Base-by-base conservation (phyloP, 2,113 vertebrate genomes). In the Rhynchopsitta pachyrhyncha region DNA sequence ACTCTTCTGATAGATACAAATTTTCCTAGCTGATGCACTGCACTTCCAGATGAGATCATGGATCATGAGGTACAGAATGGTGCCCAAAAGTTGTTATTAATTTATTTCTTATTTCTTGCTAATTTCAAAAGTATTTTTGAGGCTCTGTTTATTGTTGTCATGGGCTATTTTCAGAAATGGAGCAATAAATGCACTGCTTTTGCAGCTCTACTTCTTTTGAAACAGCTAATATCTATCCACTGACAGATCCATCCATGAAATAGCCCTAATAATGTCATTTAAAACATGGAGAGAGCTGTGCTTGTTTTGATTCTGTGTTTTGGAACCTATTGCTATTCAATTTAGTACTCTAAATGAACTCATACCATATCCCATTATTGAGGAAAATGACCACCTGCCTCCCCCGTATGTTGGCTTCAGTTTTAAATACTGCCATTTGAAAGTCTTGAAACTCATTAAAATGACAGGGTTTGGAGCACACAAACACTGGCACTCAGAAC, bases 371-470 rank as follows among this genome's bases (percentile, higher is more conserved):
- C 47, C 87, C 79, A 97, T 98, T 97, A 97, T 95, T 96, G 92
- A 96, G 46, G 82, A 88, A 98, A 95, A 97, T 96, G 95, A 97
- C 96, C 98, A 98, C 95, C 97, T 98, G 97, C 92, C 95, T 97
- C 82, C 92, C 71, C 96, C 96, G 97, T 98, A 98, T 98, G 97
- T 95, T 97, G 92, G 85, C 85, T 97, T 96, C 80, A 84, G 78
- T 97, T 97, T 96, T 97, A 89, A 97, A 97, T 96, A 91, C 95
- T 90, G 97, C 80, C 67, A 93, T 95, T 96, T 96, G 75, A 92
- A 97, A 97, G 67, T 94, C 90, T 96, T 68, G 90, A 89, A 97
- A 95, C 37, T 96, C 77, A 91, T 97, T 95, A 96, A 90, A 84
- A 25, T 73, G 64, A 27, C 59, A 86, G 60, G 52, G 35, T 84